phyloP scores from a whole-genome alignment of 2,113 vertebrate genomes.

The Apistogramma diplotaenia region DNA sequence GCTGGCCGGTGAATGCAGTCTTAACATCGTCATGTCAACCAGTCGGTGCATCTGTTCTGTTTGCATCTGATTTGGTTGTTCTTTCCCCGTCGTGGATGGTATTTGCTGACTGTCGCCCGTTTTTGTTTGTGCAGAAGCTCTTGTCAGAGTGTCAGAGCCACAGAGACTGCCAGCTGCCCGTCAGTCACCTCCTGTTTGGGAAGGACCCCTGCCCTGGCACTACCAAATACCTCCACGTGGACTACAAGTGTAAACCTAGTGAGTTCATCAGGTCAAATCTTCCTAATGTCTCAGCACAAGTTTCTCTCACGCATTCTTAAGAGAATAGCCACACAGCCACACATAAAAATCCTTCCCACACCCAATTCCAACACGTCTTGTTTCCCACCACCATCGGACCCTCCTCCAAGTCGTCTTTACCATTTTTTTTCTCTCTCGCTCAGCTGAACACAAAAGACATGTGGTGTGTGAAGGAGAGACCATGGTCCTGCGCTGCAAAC shows the following conservation, averaged over 20 bases:
- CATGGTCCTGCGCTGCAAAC: slow-evolving; percentile 87
- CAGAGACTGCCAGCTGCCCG: slow-evolving; percentile 89
- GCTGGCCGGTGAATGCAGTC: neutral
- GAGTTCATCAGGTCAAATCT: slow-evolving; percentile 66
- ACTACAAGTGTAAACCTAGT: slow-evolving; percentile 98
- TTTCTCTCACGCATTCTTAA: neutral
- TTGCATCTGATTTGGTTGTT: slow-evolving; percentile 7
- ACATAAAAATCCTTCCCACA: neutral
- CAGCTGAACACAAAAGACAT: slow-evolving; percentile 90
- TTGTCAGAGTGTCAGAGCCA: slow-evolving; percentile 94
- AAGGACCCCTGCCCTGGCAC: slow-evolving; percentile 91
- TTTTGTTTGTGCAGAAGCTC: slow-evolving; percentile 83
- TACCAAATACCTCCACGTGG: slow-evolving; percentile 92
- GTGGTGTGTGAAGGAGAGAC: slow-evolving; percentile 87
- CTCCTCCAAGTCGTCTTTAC: neutral
- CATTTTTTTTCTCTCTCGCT: neutral
- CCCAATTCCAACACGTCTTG: neutral
- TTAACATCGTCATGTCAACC: neutral
- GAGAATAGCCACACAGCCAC: neutral
- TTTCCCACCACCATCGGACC: neutral
- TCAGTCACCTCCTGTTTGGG: slow-evolving; percentile 93
- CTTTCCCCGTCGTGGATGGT: neutral
- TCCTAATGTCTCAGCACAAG: neutral
- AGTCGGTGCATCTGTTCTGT: neutral
- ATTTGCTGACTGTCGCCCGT: neutral